Conservation (phyloP, 2,797 vertebrate genomes). For the Acrossocheilus wenchowensis region DNA sequence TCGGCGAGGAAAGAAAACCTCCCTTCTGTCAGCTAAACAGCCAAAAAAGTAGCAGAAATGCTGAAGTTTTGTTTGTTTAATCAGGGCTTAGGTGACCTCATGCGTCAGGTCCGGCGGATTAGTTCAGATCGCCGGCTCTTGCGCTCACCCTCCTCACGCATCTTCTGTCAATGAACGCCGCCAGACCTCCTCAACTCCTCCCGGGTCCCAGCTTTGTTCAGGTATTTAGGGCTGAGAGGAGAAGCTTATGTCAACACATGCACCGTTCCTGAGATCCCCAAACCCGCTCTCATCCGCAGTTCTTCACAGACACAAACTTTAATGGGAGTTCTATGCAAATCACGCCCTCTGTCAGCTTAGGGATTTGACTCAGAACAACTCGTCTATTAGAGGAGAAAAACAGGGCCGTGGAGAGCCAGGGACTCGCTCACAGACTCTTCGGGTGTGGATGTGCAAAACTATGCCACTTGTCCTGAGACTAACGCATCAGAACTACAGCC, state of each 20-base stretch:
- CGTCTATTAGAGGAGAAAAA: background rate
- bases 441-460: background rate
- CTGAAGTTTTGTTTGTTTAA: slow-evolving; percentile 52
- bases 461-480: background rate
- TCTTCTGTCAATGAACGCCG: slow-evolving; percentile 1
- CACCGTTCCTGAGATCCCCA: slow-evolving; percentile 30
- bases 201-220: slow-evolving; percentile 15
- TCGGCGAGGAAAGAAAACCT: background rate
- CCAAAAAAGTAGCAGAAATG: slow-evolving; percentile 27
- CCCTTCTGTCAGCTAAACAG: slow-evolving; percentile 29
- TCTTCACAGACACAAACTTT: slow-evolving; percentile 49
- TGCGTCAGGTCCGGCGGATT: slow-evolving; percentile 66
- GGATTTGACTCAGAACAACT: slow-evolving; percentile 41
- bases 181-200: slow-evolving; percentile 51
- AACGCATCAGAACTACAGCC: background rate
- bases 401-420: background rate
- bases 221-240: slow-evolving; percentile 48
- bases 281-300: slow-evolving; percentile 31
- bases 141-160: slow-evolving; percentile 43
- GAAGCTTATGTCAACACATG: slow-evolving; percentile 55
- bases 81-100: slow-evolving; percentile 65
- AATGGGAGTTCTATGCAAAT: slow-evolving; percentile 52
- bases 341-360: slow-evolving; percentile 49
- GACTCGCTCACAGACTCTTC: background rate
- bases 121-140: slow-evolving; percentile 40